Evolutionary conservation across 2,797 vertebrate species (phyloP), one percentile per base, ranked within the genome.

Genomic region (Remorina albescens): DNA sequence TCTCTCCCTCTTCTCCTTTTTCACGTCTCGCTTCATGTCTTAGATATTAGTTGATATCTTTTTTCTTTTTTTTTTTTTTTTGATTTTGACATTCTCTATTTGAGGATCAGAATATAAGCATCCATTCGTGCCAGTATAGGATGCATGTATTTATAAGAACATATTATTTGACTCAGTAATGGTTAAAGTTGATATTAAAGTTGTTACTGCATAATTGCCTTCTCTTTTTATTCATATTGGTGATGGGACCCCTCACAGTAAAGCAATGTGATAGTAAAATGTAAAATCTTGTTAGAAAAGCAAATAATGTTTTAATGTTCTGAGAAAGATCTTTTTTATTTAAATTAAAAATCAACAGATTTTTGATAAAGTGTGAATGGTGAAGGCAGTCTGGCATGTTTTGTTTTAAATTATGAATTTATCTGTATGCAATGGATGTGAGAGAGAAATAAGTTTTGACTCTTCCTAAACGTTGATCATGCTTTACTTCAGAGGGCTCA

Each of bases 151-250:
- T 90, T 92, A 76, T 86, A 80, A 92, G 82, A 90, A 71, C 42
- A 88, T 93, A 88, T 93, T 74, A 88, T 94, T 92, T 93, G 85
- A 89, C 84, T 93, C 68, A 86, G 82, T 74, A 86, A 83, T 93
- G 71, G 74, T 81, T 87, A 77, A 87, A 82, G 78, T 83, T 83
- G 74, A 89, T 91, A 91, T 88, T 74, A 80, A 85, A 91, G 90
- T 76, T 94, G 81, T 92, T 84, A 91, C 92, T 98, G 97, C 98
- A 99, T 99, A 99, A 98, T 99, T 99, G 98, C 98, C 98, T 98
- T 97, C 97, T 99, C 98, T 99, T 96, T 88, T 95, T 95, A 95
- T 95, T 94, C 93, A 92, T 92, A 96, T 96, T 96, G 95, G 95
- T 96, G 94, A 94, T 94, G 88, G 91, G 95, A 92, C 92, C 96